phyloP scores from a whole-genome alignment of 2,113 vertebrate genomes.

The Halichoerus grypus region DNA sequence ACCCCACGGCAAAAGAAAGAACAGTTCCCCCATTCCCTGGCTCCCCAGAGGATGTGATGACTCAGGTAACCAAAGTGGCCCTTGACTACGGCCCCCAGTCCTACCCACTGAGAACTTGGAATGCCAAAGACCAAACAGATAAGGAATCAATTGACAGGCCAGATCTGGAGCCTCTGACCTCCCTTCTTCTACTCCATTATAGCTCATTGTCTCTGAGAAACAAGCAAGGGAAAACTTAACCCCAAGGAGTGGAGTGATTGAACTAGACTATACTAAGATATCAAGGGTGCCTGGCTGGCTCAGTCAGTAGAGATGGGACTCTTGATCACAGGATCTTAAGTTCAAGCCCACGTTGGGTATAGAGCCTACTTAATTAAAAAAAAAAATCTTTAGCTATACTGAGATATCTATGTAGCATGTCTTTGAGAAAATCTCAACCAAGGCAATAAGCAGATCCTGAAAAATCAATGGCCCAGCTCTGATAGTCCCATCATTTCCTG shows the following conservation, averaged over 20 bases:
- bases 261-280: background rate
- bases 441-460: too few relatives aligned
- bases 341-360: background rate
- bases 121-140: background rate
- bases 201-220: background rate
- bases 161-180: background rate
- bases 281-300: background rate
- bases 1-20: background rate
- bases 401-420: background rate
- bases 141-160: background rate
- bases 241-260: rapidly evolving
- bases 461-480: background rate
- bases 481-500: background rate
- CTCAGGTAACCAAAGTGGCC: background rate
- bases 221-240: background rate
- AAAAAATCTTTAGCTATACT: background rate
- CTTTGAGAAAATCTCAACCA: background rate
- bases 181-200: background rate
- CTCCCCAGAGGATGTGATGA: background rate
- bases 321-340: background rate
- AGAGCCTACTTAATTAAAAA: background rate
- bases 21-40: rapidly evolving
- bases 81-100: rapidly evolving
- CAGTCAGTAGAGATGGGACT: background rate
- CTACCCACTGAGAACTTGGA: background rate